Evolutionary conservation across 2,888 invertebrate genomes (phyloP).

Genomic region (Cryptus armator): DNA sequence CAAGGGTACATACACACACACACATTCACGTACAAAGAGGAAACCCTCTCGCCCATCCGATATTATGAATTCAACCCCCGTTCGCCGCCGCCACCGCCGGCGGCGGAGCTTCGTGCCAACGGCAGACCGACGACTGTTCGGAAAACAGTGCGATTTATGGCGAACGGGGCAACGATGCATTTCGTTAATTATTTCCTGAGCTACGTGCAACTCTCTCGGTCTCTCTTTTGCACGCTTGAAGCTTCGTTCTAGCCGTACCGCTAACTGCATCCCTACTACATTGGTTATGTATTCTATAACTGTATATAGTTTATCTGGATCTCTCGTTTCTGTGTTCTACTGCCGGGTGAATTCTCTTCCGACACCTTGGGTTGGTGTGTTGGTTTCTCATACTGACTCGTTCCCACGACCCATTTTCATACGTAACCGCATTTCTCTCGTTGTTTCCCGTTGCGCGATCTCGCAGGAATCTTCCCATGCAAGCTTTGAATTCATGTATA

Average conservation of each 20-base stretch:
- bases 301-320: conserved; percentile 25
- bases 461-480: conserved; percentile 16
- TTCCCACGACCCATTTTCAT: conserved; percentile 28
- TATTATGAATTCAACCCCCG: conserved; percentile 79
- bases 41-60: conserved; percentile 55
- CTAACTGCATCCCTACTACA: conserved; percentile 25
- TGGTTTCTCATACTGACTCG: conserved; percentile 11
- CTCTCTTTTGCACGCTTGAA: neutral
- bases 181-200: conserved; percentile 79
- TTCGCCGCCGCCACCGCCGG: conserved; percentile 34
- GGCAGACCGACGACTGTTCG: conserved; percentile 76
- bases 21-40: neutral
- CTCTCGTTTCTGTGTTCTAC: conserved; percentile 16
- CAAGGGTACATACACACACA: neutral
- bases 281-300: conserved; percentile 15
- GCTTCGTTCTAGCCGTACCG: conserved; percentile 29
- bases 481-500: neutral
- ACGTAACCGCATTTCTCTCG: conserved; percentile 6
- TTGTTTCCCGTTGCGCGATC: conserved; percentile 1
- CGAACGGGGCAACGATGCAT: conserved; percentile 75
- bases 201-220: conserved; percentile 54
- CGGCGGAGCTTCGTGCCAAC: conserved; percentile 73
- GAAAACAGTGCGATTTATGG: conserved; percentile 77
- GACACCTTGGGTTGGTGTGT: neutral
- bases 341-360: conserved; percentile 15